A percentile compares a stretch with the other conserved stretches of the same genome.
These are phyloP conservation scores for Campylomormyrus tamandua DNA, from an alignment of 2,113 vertebrate genomes.

Conservation along the genomic window DNA sequence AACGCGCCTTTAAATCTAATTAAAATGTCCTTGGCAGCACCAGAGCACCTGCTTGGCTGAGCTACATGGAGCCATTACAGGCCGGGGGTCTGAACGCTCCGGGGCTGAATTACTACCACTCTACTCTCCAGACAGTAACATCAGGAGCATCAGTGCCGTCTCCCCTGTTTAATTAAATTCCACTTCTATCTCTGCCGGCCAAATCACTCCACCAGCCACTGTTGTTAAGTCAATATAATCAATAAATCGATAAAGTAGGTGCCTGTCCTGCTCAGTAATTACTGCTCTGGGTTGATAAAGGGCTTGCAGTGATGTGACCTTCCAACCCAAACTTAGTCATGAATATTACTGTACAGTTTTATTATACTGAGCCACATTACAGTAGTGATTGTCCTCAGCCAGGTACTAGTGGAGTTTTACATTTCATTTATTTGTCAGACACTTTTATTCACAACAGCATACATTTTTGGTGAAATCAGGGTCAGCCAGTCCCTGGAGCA, in stretches of 20 bases:
- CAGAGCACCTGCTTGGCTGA: background rate
- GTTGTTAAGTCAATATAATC: conserved; percentile 5
- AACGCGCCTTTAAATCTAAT: background rate
- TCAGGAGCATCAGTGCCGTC: background rate
- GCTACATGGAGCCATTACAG: background rate
- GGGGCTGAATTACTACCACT: background rate
- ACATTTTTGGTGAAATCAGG: background rate
- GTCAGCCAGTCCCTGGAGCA: background rate
- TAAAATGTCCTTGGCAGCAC: background rate
- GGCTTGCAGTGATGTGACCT: background rate
- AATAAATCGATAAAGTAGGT: background rate
- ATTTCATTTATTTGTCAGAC: background rate
- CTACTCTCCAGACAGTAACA: background rate
- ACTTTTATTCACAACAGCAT: background rate
- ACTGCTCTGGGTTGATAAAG: conserved; percentile 3
- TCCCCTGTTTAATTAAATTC: background rate
- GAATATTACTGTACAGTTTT: background rate
- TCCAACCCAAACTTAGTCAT: background rate
- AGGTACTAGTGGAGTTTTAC: background rate
- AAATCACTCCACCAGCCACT: background rate
- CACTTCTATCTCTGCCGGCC: background rate
- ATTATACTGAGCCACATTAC: background rate
- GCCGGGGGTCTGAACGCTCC: background rate
- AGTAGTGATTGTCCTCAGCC: no score
- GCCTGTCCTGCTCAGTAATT: background rate